A percentile compares a stretch with the other conserved stretches of the same genome.
Evolutionary conservation across 2,113 vertebrate species (phyloP).

Genomic region (Corvus hawaiiensis): DNA sequence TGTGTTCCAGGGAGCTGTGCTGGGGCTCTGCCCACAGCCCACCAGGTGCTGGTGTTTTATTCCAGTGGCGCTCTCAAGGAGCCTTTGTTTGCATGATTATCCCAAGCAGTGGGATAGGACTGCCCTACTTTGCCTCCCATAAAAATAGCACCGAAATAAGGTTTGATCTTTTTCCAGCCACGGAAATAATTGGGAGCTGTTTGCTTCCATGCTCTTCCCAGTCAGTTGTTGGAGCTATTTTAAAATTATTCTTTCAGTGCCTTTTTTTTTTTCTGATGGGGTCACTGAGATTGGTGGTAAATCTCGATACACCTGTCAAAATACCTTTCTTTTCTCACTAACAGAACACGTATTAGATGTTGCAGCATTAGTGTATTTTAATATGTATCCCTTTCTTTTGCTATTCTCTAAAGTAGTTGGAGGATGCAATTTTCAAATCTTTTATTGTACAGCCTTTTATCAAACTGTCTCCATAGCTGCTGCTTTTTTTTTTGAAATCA

Average conservation of each 20-base stretch:
- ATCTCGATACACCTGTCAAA: slow-evolving; percentile 3
- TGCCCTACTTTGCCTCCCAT: slow-evolving; percentile 7
- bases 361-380: not conserved
- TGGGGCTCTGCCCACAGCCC: not conserved
- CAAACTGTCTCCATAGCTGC: not conserved
- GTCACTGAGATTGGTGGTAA: not conserved
- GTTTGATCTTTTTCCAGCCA: slow-evolving; percentile 26
- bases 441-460: not conserved
- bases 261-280: not conserved
- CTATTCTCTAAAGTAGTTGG: not conserved
- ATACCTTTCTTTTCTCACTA: not conserved
- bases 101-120: not conserved
- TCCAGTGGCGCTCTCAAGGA: not conserved
- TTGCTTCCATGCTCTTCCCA: not conserved
- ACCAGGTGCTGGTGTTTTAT: not conserved
- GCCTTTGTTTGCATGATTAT: not conserved
- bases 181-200: slow-evolving; percentile 23
- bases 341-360: not conserved
- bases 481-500: not conserved
- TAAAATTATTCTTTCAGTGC: not conserved
- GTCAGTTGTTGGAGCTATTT: not conserved
- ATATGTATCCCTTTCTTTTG: not conserved
- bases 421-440: slow-evolving; percentile 15
- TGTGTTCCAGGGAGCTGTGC: fast-evolving
- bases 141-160: slow-evolving; percentile 33